These are phyloP conservation scores for Charaxes varanes DNA, from an alignment of 1,140 invertebrate genomes.

Conservation along the genomic window DNA sequence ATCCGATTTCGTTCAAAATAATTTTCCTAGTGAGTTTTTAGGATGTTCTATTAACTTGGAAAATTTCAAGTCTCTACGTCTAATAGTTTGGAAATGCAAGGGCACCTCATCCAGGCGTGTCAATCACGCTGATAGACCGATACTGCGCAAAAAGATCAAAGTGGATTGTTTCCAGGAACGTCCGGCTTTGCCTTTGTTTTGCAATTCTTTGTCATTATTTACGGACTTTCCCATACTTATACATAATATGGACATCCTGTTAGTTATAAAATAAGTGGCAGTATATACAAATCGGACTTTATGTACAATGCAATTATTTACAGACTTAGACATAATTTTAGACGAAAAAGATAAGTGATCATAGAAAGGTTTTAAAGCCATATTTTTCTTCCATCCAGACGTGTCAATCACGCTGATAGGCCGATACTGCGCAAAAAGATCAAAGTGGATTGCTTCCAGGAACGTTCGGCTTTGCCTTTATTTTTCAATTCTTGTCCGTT, in stretches of 20 bases:
- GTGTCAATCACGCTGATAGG: slow-evolving; percentile 24
- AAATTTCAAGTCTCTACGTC: no score
- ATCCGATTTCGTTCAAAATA: no score
- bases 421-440: slow-evolving; percentile 14
- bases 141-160: slow-evolving; percentile 13
- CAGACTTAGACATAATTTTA: no score
- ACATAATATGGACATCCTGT: no score
- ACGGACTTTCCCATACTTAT: no score
- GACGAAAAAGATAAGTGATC: no score
- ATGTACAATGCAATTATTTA: no score
- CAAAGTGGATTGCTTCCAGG: slow-evolving; percentile 9
- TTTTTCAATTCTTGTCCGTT: slow-evolving; percentile 12
- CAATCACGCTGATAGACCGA: slow-evolving; percentile 24
- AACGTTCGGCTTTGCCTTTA: slow-evolving; percentile 6
- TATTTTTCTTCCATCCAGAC: slow-evolving; percentile 21
- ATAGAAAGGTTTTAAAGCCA: slow-evolving; percentile 25
- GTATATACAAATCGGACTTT: no score
- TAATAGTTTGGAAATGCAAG: no score
- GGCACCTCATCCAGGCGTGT: slow-evolving; percentile 15
- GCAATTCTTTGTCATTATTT: slow-evolving; percentile 15
- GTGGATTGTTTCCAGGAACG: slow-evolving; percentile 7
- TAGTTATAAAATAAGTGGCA: no score
- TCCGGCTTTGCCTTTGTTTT: slow-evolving; percentile 10
- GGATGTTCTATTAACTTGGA: no score
- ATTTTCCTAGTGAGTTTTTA: no score